Conservation (phyloP, 2,113 vertebrate genomes). For the Salvelinus namaycush region DNA sequence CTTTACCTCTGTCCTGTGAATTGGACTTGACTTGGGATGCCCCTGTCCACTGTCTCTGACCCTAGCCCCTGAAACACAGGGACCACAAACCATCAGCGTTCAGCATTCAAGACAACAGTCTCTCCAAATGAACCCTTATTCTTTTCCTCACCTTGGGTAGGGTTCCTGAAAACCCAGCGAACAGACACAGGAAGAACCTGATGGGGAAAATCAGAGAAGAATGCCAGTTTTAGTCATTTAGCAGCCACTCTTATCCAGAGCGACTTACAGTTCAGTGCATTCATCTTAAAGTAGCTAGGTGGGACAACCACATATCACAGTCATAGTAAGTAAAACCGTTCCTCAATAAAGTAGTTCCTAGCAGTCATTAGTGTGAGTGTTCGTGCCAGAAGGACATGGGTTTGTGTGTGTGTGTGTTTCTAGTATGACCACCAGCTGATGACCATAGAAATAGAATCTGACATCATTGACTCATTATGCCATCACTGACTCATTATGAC, state of each 20-base stretch:
- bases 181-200: conserved; percentile 96
- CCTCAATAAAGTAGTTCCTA: not conserved
- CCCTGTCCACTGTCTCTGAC: conserved; percentile 64
- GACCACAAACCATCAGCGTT: too few species aligned
- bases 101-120: too few species aligned
- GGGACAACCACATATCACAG: not conserved
- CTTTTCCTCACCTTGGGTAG: conserved; percentile 82
- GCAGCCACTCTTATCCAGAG: too few species aligned
- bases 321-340: not conserved
- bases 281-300: too few species aligned
- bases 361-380: not conserved
- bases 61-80: conserved; percentile 79
- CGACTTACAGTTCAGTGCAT: too few species aligned
- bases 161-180: conserved; percentile 80
- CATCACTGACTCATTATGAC: too few species aligned
- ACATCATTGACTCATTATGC: too few species aligned
- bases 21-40: conserved; percentile 72
- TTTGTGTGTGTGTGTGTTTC: too few species aligned
- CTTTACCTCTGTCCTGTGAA: conserved; percentile 86
- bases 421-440: too few species aligned
- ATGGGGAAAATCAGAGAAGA: conserved; percentile 13
- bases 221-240: not conserved
- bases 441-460: too few species aligned
- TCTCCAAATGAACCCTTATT: not conserved
- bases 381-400: too few species aligned